phyloP scores from a whole-genome alignment of 35 echinoderm and acorn worm species.

The Hemicentrotus pulcherrimus region DNA sequence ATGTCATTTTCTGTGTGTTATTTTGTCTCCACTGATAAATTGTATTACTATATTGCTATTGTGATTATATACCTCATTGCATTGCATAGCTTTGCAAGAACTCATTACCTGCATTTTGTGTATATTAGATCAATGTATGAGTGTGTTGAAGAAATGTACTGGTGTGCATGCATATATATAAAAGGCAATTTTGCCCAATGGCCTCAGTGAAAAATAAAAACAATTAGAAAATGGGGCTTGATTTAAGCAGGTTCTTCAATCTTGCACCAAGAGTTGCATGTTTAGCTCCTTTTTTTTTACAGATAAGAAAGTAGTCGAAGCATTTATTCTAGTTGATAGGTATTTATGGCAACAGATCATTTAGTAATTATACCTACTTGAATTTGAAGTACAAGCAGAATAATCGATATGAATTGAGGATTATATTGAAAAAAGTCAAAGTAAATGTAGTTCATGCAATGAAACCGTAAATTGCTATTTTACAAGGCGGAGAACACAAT shows the following conservation, averaged over 20 bases:
- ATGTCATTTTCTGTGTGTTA: not conserved
- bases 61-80: slow-evolving; percentile 12
- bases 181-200: not conserved
- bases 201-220: not conserved
- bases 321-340: not conserved
- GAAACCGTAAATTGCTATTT: no score
- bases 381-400: not conserved
- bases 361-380: not conserved
- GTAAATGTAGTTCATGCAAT: no score
- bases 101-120: not conserved
- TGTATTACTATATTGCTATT: not conserved
- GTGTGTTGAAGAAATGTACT: not conserved
- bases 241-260: not conserved
- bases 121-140: not conserved
- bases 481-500: no score
- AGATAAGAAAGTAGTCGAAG: not conserved
- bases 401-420: not conserved
- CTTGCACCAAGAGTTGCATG: slow-evolving; percentile 1
- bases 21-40: not conserved
- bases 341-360: not conserved
- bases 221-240: not conserved
- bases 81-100: not conserved
- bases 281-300: not conserved
- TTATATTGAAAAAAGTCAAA: no score
- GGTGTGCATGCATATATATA: not conserved